Evolutionary conservation across 2,797 vertebrate species (phyloP).

Genomic region (Peromyscus attwateri): DNA sequence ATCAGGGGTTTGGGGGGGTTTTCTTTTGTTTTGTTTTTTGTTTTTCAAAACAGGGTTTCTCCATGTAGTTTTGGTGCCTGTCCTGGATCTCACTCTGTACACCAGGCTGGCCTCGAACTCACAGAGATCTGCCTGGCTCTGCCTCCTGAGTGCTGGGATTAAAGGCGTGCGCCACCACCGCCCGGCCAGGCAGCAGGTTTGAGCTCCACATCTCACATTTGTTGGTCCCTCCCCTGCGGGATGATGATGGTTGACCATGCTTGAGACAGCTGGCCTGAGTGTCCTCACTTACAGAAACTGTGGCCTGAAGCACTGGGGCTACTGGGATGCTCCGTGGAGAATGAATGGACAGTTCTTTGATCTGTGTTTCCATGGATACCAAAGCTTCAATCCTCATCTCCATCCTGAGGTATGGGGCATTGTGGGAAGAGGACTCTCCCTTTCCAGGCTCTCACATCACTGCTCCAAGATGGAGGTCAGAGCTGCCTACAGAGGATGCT

Average conservation of each 20-base stretch:
- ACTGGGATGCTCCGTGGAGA: background rate
- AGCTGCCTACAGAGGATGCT: background rate
- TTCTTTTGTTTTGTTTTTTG: too few species aligned
- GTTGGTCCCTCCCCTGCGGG: background rate
- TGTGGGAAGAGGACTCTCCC: background rate
- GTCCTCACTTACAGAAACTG: background rate
- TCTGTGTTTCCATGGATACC: background rate
- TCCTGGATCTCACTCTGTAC: too few species aligned
- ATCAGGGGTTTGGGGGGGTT: too few species aligned
- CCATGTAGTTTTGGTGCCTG: too few species aligned
- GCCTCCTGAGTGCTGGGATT: too few species aligned
- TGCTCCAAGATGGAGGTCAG: background rate
- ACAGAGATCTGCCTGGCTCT: too few species aligned
- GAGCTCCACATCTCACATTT: background rate
- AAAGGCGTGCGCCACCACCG: too few species aligned
- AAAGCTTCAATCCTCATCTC: background rate
- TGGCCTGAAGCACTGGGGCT: background rate
- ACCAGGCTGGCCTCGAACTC: too few species aligned
- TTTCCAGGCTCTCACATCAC: background rate
- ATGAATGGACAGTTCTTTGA: background rate
- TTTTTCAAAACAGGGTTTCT: too few species aligned
- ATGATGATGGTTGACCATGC: fast-evolving
- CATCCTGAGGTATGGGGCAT: background rate
- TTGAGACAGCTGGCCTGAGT: fast-evolving
- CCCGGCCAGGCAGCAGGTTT: background rate